These are phyloP conservation scores for Campoletis sonorensis DNA, from an alignment of 1,140 invertebrate species.

Conservation along the genomic window DNA sequence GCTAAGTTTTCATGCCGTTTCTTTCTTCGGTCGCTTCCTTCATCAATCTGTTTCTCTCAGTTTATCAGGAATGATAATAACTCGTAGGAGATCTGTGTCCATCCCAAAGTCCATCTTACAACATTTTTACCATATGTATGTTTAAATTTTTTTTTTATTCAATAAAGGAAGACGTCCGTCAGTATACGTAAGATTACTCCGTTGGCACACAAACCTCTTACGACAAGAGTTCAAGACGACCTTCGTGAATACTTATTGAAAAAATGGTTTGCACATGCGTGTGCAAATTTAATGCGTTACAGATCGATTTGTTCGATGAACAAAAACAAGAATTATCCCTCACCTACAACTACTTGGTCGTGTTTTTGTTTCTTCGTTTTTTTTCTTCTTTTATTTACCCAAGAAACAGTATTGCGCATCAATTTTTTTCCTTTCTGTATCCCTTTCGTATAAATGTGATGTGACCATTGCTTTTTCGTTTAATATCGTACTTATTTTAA, in stretches of 20 bases:
- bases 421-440: not conserved
- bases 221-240: conserved; percentile 48
- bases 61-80: conserved; percentile 40
- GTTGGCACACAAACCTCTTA: conserved; percentile 66
- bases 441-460: not conserved
- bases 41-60: conserved; percentile 17
- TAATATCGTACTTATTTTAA: not conserved
- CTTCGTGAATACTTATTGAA: conserved; percentile 52
- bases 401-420: not conserved
- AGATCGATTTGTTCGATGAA: conserved; percentile 47
- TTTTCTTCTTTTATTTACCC: conserved; percentile 4
- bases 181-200: conserved; percentile 64
- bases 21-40: not conserved
- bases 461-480: not conserved
- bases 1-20: not conserved
- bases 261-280: conserved; percentile 46
- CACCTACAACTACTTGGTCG: conserved; percentile 64
- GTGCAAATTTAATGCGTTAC: conserved; percentile 51
- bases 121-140: conserved; percentile 51
- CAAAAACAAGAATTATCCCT: conserved; percentile 22
- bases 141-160: conserved; percentile 45
- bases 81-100: conserved; percentile 61
- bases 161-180: conserved; percentile 69
- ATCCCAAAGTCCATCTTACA: conserved; percentile 58
- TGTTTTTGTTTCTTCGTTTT: conserved; percentile 54